Conservation (phyloP, 2,797 vertebrate genomes). For the Tachyglossus aculeatus region DNA sequence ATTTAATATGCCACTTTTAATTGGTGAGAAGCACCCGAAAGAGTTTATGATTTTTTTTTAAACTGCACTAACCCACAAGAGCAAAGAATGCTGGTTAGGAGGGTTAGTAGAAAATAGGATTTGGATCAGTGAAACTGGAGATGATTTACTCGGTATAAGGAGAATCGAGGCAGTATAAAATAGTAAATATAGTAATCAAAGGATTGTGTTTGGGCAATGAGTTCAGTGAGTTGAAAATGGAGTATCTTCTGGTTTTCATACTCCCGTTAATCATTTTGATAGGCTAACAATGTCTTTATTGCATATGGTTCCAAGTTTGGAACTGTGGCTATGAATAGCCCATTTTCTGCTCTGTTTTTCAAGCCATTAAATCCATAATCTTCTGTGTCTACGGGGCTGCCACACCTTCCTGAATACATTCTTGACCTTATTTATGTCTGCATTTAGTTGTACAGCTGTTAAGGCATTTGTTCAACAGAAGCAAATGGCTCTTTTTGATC, state of each 20-base stretch:
- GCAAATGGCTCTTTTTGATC: conserved; percentile 81
- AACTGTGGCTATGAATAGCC: conserved; percentile 78
- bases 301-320: conserved; percentile 63
- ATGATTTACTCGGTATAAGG: conserved; percentile 68
- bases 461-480: conserved; percentile 78
- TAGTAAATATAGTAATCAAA: conserved; percentile 55
- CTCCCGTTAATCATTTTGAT: conserved; percentile 50
- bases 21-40: conserved; percentile 73
- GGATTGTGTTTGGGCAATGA: conserved; percentile 27
- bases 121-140: conserved; percentile 64
- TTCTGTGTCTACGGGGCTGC: conserved; percentile 71
- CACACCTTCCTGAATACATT: conserved; percentile 82
- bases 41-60: conserved; percentile 66
- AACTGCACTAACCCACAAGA: conserved; percentile 59
- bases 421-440: conserved; percentile 83
- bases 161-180: conserved; percentile 40
- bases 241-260: conserved; percentile 52
- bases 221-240: conserved; percentile 38
- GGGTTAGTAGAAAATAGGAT: conserved; percentile 70
- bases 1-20: conserved; percentile 77
- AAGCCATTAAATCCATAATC: conserved; percentile 74
- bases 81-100: conserved; percentile 46
- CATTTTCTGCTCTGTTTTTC: conserved; percentile 75
- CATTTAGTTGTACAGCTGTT: conserved; percentile 76
- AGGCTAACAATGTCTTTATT: conserved; percentile 74